Evolutionary conservation across 1,140 invertebrate genomes (phyloP).

Genomic region (Uloborus diversus): DNA sequence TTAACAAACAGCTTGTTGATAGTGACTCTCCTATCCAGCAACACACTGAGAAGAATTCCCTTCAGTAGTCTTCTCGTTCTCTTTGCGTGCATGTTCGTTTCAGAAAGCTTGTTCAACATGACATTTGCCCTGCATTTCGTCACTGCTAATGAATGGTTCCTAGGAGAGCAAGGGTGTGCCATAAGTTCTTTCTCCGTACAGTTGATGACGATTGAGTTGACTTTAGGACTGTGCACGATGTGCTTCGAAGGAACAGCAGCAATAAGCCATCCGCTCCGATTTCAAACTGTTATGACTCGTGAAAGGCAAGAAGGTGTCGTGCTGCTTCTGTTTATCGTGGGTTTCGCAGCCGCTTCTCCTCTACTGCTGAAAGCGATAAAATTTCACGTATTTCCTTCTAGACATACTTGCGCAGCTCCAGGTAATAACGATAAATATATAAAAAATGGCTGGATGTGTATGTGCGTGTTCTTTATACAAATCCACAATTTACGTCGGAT

Average conservation of each 20-base stretch:
- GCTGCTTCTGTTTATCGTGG: constrained; percentile 24
- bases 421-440: constrained; percentile 36
- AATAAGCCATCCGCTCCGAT: constrained; percentile 31
- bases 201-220: constrained; percentile 39
- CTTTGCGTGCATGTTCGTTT: constrained; percentile 3
- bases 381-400: constrained; percentile 3
- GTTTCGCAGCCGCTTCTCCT: constrained; percentile 32
- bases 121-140: constrained; percentile 23
- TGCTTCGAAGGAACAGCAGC: constrained; percentile 29
- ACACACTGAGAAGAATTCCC: constrained; percentile 10
- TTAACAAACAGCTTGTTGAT: constrained; percentile 28
- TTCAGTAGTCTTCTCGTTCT: constrained; percentile 33
- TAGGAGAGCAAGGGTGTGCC: constrained; percentile 9
- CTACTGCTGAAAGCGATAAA: constrained; percentile 19
- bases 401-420: constrained; percentile 25
- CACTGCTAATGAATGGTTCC: constrained; percentile 1
- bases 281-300: constrained; percentile 40
- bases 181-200: constrained; percentile 32
- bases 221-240: constrained; percentile 27
- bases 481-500: no score
- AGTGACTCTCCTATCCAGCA: constrained; percentile 39
- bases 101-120: constrained; percentile 42
- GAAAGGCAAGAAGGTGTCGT: constrained; percentile 47
- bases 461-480: no score
- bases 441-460: no score